Evolutionary conservation across 2,888 invertebrate species (phyloP).

Genomic region (Campoletis raptor): DNA sequence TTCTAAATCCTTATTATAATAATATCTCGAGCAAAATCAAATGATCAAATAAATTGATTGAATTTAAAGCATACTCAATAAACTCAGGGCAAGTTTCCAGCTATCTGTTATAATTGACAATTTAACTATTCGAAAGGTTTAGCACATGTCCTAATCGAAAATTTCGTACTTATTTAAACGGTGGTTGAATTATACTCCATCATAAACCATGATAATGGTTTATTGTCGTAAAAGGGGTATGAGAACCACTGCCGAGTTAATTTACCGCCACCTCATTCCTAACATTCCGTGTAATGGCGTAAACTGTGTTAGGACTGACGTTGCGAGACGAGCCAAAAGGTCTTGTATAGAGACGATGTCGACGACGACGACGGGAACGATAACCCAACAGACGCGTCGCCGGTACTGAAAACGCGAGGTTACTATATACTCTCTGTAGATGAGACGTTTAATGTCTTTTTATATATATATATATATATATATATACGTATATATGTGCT

Average conservation of each 20-base stretch:
- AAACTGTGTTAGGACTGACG: conserved; percentile 53
- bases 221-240: conserved; percentile 35
- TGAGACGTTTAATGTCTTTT: conserved; percentile 25
- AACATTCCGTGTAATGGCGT: conserved; percentile 54
- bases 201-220: conserved; percentile 19
- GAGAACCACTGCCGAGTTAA: conserved; percentile 57
- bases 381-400: conserved; percentile 54
- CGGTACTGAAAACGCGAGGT: conserved; percentile 25
- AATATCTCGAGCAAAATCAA: background rate
- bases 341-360: conserved; percentile 27
- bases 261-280: conserved; percentile 55
- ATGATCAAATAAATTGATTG: background rate
- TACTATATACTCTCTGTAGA: conserved; percentile 2
- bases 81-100: background rate
- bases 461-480: background rate
- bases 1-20: background rate
- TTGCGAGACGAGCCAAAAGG: conserved; percentile 47
- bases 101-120: background rate
- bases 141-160: background rate
- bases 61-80: background rate
- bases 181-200: conserved; percentile 9
- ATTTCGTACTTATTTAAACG: conserved; percentile 12
- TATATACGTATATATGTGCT: background rate
- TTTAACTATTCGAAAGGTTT: conserved; percentile 3
- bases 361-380: conserved; percentile 42